phyloP scores from a whole-genome alignment of 2,113 vertebrate genomes.

The Archocentrus centrarchus region DNA sequence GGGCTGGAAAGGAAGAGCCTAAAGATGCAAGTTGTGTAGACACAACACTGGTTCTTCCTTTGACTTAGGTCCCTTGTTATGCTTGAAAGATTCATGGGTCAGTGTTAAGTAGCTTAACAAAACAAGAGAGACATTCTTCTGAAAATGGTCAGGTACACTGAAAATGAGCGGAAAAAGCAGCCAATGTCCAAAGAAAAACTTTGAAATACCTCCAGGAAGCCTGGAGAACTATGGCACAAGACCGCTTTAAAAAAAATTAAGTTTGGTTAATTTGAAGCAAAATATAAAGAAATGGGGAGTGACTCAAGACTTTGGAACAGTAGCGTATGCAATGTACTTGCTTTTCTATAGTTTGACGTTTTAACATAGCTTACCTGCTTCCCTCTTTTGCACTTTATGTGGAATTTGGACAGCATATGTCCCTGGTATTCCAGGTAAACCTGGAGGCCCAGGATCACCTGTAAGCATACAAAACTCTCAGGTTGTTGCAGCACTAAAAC shows the following conservation, averaged over 20 bases:
- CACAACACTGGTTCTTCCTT: not conserved
- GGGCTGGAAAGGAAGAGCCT: not conserved
- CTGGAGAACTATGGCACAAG: not conserved
- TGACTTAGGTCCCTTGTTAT: not conserved
- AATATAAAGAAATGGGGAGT: not conserved
- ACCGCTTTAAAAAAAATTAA: not conserved
- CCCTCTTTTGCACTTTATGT: conserved; percentile 87
- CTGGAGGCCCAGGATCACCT: conserved; percentile 86
- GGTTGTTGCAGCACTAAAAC: not conserved
- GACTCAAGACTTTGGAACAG: not conserved
- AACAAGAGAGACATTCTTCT: not conserved
- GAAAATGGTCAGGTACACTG: not conserved
- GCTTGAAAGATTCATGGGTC: not conserved
- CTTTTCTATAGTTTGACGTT: not conserved
- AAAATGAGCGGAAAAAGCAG: too few relatives aligned
- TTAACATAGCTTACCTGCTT: conserved; percentile 62
- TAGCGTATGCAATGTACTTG: not conserved
- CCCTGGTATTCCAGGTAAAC: conserved; percentile 78
- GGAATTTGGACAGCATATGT: conserved; percentile 75
- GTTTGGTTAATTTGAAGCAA: not conserved
- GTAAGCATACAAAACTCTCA: conserved; percentile 34
- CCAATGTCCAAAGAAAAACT: too few relatives aligned
- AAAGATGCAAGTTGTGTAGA: not conserved
- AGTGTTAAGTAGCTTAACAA: not conserved
- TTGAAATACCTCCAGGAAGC: not conserved